These are phyloP conservation scores for Alcedo atthis DNA, from an alignment of 2,797 vertebrate genomes.

Conservation along the genomic window DNA sequence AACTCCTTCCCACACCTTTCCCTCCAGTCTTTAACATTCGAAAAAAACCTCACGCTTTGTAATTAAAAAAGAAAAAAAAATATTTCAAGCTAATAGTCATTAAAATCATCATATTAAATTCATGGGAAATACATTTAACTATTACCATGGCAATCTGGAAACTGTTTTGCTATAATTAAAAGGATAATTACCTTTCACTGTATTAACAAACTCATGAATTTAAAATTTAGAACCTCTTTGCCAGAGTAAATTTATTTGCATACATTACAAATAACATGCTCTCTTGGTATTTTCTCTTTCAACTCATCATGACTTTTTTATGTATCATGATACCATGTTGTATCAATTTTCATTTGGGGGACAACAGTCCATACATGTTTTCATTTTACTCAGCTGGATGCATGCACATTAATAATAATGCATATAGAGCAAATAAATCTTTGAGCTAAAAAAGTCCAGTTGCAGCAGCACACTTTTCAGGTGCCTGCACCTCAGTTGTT, in stretches of 20 bases:
- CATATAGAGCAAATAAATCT: not conserved
- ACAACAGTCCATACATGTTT: not conserved
- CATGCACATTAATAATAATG: not conserved
- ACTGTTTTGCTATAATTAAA: slow-evolving; percentile 49
- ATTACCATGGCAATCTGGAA: slow-evolving; percentile 40
- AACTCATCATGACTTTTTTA: not conserved
- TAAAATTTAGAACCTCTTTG: slow-evolving; percentile 29
- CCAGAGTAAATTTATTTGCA: slow-evolving; percentile 15
- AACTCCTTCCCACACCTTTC: not conserved
- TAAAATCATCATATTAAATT: slow-evolving; percentile 30
- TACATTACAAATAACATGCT: not conserved
- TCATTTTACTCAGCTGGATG: not conserved
- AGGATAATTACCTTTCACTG: slow-evolving; percentile 47
- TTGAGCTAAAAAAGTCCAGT: not conserved
- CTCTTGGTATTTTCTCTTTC: not conserved
- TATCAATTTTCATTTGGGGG: not conserved
- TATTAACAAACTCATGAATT: slow-evolving; percentile 55
- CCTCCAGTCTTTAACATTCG: not conserved
- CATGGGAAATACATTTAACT: slow-evolving; percentile 26
- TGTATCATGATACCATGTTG: not conserved
- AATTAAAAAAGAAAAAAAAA: not conserved
- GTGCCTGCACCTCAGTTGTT: not conserved
- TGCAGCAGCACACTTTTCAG: not conserved
- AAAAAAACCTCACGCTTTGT: not conserved
- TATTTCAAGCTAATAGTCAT: not conserved